Conservation (phyloP, 1,140 invertebrate genomes). For the Scaptodrosophila lebanonensis region DNA sequence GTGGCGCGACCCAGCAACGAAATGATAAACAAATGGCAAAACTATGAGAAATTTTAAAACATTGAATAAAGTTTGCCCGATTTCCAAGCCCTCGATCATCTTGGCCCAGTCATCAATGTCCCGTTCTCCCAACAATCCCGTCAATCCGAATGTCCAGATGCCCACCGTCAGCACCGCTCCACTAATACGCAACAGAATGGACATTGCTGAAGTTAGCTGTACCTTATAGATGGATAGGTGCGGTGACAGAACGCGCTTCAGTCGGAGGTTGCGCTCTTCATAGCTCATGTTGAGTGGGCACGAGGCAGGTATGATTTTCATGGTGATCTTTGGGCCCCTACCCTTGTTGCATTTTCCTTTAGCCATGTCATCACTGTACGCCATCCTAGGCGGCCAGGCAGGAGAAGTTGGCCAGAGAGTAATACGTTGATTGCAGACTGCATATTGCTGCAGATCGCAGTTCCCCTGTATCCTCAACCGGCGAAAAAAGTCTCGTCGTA, state of each 20-base stretch:
- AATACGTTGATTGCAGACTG: too few relatives aligned
- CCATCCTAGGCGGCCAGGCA: too few relatives aligned
- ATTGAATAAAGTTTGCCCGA: slow-evolving; percentile 77
- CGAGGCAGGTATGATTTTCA: slow-evolving; percentile 20
- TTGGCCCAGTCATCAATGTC: slow-evolving; percentile 78
- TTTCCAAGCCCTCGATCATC: slow-evolving; percentile 78
- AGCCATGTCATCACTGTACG: too few relatives aligned
- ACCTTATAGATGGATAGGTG: slow-evolving; percentile 89
- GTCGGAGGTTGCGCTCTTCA: slow-evolving; percentile 82
- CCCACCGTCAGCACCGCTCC: slow-evolving; percentile 81
- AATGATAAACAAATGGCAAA: slow-evolving; percentile 82
- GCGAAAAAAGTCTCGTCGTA: too few relatives aligned
- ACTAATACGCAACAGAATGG: slow-evolving; percentile 87
- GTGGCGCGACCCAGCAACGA: slow-evolving; percentile 84
- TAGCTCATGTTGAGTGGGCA: slow-evolving; percentile 73
- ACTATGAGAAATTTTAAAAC: slow-evolving; percentile 79
- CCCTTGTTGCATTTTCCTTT: not conserved
- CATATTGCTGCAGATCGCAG: too few relatives aligned
- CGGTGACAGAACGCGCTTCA: slow-evolving; percentile 88
- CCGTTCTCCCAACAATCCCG: slow-evolving; percentile 77
- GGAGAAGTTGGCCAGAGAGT: too few relatives aligned
- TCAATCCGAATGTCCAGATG: slow-evolving; percentile 78
- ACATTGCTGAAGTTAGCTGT: slow-evolving; percentile 87
- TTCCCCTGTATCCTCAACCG: too few relatives aligned
- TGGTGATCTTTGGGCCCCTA: slow-evolving; percentile 13